A percentile compares a stretch with the other conserved stretches of the same genome.
Evolutionary conservation across 2,113 vertebrate genomes (phyloP).

Genomic region (Notarius quadriscutis): DNA sequence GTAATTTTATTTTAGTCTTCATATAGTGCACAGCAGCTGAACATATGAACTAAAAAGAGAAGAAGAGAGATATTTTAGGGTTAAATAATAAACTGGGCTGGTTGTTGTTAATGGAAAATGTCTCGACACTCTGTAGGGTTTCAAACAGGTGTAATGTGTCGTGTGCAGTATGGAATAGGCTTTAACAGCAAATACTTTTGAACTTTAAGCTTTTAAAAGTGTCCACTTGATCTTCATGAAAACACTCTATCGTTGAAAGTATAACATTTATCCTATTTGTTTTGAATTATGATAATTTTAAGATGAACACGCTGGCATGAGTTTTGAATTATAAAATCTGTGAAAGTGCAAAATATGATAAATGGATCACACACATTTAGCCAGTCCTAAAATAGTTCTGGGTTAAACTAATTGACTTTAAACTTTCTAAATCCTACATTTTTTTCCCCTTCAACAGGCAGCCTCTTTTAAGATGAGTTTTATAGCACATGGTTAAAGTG

Average conservation of each 20-base stretch:
- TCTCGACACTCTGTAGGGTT: not conserved
- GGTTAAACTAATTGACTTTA: conserved; percentile 15
- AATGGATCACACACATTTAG: conserved; percentile 21
- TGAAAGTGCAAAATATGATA: not conserved
- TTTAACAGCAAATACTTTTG: not conserved
- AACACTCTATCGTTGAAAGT: not conserved
- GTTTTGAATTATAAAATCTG: not conserved
- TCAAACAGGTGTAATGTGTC: not conserved
- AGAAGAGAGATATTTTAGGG: not conserved
- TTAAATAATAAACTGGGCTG: not conserved
- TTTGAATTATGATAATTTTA: not conserved
- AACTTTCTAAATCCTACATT: not conserved
- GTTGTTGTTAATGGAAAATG: not conserved
- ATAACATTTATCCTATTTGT: not conserved
- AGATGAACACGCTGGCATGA: not conserved
- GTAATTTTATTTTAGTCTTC: not conserved
- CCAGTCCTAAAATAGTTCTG: conserved; percentile 15
- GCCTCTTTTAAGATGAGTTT: conserved; percentile 3
- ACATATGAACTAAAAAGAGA: not conserved
- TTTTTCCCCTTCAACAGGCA: not conserved
- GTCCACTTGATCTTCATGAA: not conserved
- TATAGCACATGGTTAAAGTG: not conserved
- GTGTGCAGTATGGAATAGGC: not conserved
- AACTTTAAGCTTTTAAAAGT: not conserved
- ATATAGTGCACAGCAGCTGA: not conserved